A percentile compares a stretch with the other conserved stretches of the same genome.
Evolutionary conservation across 2,113 vertebrate species (phyloP).

Genomic region (Castor canadensis): DNA sequence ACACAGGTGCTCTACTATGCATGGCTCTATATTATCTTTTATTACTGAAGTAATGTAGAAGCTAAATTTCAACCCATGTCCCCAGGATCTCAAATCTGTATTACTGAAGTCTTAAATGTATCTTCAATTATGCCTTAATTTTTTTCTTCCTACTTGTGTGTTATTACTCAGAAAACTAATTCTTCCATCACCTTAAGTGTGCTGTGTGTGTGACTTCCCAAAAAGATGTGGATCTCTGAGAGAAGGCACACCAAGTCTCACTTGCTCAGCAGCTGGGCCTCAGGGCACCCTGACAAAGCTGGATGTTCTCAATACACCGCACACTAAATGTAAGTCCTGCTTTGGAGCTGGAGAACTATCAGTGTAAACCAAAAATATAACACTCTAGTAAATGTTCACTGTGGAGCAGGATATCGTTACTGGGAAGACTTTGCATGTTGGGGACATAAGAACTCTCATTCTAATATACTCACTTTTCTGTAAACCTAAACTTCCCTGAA

Average conservation of each 20-base stretch:
- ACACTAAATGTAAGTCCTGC: background rate
- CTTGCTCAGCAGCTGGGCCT: background rate
- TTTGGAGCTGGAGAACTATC: background rate
- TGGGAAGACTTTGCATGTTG: background rate
- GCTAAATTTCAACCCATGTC: background rate
- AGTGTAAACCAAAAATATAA: background rate
- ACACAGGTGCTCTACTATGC: no score
- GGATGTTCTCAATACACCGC: background rate
- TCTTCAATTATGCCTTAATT: background rate
- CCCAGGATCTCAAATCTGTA: background rate
- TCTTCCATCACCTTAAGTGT: background rate
- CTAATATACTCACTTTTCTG: background rate
- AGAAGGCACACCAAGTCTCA: fast-evolving
- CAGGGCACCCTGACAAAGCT: background rate
- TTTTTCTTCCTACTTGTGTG: background rate
- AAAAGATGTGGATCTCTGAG: background rate
- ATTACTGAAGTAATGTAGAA: background rate
- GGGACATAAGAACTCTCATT: background rate
- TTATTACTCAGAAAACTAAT: background rate
- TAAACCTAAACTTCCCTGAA: background rate
- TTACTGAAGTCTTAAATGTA: background rate
- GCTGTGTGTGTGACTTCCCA: background rate
- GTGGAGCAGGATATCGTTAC: background rate
- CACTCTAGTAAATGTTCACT: background rate
- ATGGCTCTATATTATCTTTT: background rate